Conservation (phyloP, 2,797 vertebrate species). For the Rhabdophis nuchalis region DNA sequence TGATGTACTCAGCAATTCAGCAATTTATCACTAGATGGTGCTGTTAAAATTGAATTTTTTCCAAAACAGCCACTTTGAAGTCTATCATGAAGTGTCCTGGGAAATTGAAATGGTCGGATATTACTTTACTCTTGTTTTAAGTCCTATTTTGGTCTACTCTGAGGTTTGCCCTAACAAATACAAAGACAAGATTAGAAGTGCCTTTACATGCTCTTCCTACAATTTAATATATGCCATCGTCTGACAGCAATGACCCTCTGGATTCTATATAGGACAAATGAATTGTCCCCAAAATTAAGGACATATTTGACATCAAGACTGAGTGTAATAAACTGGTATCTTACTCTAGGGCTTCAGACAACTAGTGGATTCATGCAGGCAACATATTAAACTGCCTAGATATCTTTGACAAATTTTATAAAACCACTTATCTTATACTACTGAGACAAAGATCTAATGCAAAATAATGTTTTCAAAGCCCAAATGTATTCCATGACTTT, state of each 20-base stretch:
- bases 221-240: neutral
- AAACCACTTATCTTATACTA: neutral
- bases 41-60: neutral
- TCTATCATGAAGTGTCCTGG: neutral
- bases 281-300: neutral
- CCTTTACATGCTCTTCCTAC: neutral
- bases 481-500: neutral
- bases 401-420: neutral
- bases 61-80: neutral
- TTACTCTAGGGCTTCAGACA: neutral
- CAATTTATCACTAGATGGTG: neutral
- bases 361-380: neutral
- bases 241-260: neutral
- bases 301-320: neutral
- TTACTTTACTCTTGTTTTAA: neutral
- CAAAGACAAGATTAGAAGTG: neutral
- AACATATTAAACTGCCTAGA: neutral
- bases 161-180: neutral
- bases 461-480: neutral
- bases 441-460: neutral
- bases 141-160: neutral
- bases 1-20: neutral
- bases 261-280: neutral
- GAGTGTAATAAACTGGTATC: neutral
- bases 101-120: neutral